Base-by-base conservation (phyloP, 2,888 invertebrate genomes). In the Acleris holmiana region DNA sequence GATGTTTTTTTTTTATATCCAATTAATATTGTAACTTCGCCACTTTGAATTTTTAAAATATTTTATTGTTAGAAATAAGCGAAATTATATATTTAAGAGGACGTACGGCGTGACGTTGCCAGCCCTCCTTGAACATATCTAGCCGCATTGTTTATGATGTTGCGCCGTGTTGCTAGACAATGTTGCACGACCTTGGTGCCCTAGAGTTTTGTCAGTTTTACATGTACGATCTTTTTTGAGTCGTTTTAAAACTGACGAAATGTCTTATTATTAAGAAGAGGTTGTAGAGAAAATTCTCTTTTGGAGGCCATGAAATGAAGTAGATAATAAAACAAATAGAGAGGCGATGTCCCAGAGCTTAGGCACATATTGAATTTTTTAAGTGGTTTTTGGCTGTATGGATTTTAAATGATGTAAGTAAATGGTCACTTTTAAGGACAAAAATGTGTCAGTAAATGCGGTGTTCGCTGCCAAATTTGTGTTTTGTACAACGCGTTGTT, bases 341-440 rank as follows among this genome's bases (percentile, higher is more conserved):
- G 23, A 59, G 65, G 65, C 60, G 55, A 55, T 49, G 65, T 65
- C 65, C 65, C 49, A 40, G 44, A 51, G 41, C 23, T 56, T 17
- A 41, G 44, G 5, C 18, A 21, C 23, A 40, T 50, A 53, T 60
- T 60, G 55, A 55, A 55, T n/a, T 17, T 44, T 40, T 6, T 4
- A 21, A 21, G 41, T 18, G 29, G 7, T 7, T 19, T 21, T 4
- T 23, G 19, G 3, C 7, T 54, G 21, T 17, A 7, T 2, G n/a
- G n/a, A 1, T 40, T 53, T 29, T 19, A 15, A 53, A 53, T 19
- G 15, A 40, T 19, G 35, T 21, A 53, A 40, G 7, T 1, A 35
- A 19, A 35, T n/a, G 35, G 29, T 35, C n/a, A 35, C 8, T 29
- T 5, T 10, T 0, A 29, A 29, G 10, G 10, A 10, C 35, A 13